Evolutionary conservation across 1,140 invertebrate species (phyloP).

Genomic region (Drosophila burlai): DNA sequence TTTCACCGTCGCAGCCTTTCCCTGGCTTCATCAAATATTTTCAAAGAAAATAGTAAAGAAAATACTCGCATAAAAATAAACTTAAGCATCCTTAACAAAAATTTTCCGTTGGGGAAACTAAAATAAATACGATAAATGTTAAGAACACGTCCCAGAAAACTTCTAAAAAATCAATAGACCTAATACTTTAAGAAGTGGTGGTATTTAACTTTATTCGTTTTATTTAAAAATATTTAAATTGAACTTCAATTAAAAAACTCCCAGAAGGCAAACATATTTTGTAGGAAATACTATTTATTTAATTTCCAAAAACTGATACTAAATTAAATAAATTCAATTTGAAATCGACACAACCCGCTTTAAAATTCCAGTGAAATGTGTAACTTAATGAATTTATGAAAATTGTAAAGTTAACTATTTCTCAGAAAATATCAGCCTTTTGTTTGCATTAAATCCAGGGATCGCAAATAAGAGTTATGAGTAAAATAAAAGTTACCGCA

Average conservation of each 20-base stretch:
- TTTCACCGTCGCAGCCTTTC: slow-evolving; percentile 56
- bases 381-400: background rate
- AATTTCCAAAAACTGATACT: background rate
- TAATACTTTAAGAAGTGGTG: background rate
- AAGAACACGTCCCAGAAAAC: background rate
- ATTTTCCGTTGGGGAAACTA: no score
- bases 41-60: slow-evolving; percentile 30
- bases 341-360: background rate
- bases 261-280: no score
- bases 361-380: background rate
- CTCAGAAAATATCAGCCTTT: background rate
- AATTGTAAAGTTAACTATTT: background rate
- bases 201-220: background rate
- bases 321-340: background rate
- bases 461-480: no score
- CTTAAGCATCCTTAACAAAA: background rate
- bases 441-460: no score
- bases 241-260: background rate
- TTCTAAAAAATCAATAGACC: background rate
- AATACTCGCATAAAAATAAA: background rate
- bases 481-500: no score
- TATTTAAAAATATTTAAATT: background rate
- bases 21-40: slow-evolving; percentile 67
- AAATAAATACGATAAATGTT: background rate
- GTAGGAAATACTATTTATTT: background rate